Evolutionary conservation across 1,140 invertebrate species (phyloP).

Genomic region (Araneus ventricosus): DNA sequence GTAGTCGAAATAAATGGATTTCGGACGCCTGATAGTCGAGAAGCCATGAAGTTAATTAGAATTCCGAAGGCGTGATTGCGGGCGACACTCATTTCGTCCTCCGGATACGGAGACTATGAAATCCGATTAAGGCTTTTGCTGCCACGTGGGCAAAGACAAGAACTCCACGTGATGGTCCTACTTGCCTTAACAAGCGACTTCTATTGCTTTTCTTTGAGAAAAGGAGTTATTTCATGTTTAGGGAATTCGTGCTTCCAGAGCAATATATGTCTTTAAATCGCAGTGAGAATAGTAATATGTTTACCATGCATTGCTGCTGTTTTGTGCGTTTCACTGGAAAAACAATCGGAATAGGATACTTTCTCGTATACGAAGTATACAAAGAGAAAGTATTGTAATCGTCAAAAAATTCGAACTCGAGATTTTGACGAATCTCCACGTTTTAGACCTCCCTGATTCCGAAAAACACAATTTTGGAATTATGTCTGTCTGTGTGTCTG

Average conservation of each 20-base stretch:
- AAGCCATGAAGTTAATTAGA: constrained; percentile 46
- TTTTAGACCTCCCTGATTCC: no score
- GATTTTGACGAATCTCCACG: no score
- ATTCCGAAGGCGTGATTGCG: constrained; percentile 43
- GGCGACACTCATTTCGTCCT: constrained; percentile 52
- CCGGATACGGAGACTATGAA: constrained; percentile 44
- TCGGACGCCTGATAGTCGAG: constrained; percentile 24
- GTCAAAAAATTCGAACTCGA: no score
- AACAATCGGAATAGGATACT: no score
- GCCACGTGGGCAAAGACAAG: not conserved
- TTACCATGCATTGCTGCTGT: no score
- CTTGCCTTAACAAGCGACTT: not conserved
- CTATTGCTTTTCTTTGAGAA: not conserved
- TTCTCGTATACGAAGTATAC: no score
- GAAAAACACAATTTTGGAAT: no score
- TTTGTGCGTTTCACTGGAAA: no score
- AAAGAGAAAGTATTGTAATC: no score
- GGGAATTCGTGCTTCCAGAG: not conserved
- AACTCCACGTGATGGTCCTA: not conserved
- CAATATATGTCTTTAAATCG: not conserved
- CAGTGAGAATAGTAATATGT: not conserved
- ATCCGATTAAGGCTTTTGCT: constrained; percentile 43
- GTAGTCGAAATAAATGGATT: constrained; percentile 23
- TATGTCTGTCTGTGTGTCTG: no score
- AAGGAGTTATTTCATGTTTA: not conserved